Evolutionary conservation across 2,888 invertebrate species (phyloP), one percentile per base, ranked within the genome.

Genomic region (Scotopteryx bipunctaria): DNA sequence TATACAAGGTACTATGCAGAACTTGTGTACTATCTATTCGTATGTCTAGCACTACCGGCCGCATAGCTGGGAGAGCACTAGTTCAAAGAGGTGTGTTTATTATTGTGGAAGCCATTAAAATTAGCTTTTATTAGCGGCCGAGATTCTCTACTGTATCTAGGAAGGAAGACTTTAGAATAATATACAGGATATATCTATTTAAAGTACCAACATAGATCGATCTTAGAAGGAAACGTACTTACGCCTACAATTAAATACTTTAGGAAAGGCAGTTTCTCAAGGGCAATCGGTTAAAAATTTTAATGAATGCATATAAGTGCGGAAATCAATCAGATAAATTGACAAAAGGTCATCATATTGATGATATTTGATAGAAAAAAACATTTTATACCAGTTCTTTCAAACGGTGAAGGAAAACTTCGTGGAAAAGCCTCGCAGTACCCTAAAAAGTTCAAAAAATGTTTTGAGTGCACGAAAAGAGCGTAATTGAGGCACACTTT

Each of bases 21-120:
- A 55, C 68, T 64, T 8, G 38, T 48, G 21, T 13, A n/a, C 17
- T 15, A 19, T 27, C 11, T 29, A 61, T 56, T 46, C 57, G 64
- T 71, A 75, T 77, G 67, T 69, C 66, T 66, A 61, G 66, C n/a
- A n/a, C n/a, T n/a, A n/a, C n/a, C 65, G 75, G 65, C 76, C 76
- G 78, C 83, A 82, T 83, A 76, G 64, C 66, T 71, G 48, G 42
- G 64, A 69, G 76, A 73, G 67, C 75, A 79, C 70, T 79, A 67
- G 55, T 62, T 58, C 59, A 64, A 60, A 60, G 57, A 55, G 47
- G 14, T 48, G 29, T 37, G 46, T 55, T 52, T 53, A 56, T 59
- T 48, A 45, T 47, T 25, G 36, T 23, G 45, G 48, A 45, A 41
- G 46, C 29, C 15, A 44, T 43, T 52, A 35, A 42, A 48, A 15